Percentiles rank a stretch among this genome's conserved stretches.
These are phyloP conservation scores for Suricata suricatta DNA, from an alignment of 2,113 vertebrate species.

Conservation along the genomic window DNA sequence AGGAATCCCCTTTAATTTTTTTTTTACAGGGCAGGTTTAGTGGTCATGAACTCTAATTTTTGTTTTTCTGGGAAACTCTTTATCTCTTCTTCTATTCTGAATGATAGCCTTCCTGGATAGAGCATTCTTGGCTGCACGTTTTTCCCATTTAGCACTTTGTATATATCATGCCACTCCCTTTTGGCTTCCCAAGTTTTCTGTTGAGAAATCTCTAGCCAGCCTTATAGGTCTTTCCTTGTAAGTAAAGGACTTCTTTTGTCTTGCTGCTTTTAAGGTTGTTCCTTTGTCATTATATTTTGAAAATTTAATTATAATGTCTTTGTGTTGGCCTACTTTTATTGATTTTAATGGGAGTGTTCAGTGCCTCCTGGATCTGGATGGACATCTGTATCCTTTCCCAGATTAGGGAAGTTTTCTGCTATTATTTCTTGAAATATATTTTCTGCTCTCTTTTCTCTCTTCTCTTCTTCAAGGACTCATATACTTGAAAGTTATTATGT, in stretches of 20 bases:
- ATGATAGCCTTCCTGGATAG: not conserved
- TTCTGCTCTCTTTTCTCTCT: not conserved
- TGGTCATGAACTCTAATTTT: not conserved
- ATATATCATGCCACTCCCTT: not conserved
- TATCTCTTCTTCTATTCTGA: not conserved
- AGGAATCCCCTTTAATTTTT: not conserved
- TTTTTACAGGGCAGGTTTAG: not conserved
- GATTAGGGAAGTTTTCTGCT: not conserved
- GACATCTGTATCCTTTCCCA: not conserved
- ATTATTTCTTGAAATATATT: not conserved
- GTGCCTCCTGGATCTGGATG: not conserved
- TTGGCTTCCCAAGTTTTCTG: not conserved
- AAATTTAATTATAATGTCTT: not conserved
- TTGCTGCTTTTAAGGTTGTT: not conserved
- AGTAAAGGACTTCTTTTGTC: not conserved
- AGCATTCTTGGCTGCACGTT: not conserved
- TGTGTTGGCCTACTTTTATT: not conserved
- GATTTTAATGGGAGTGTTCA: not conserved
- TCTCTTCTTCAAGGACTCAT: not conserved
- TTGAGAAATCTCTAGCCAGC: not conserved
- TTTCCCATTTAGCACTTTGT: not conserved
- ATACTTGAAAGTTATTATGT: not conserved
- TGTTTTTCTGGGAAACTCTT: not conserved
- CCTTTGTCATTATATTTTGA: not conserved
- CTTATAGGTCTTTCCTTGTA: not conserved